Base-by-base conservation (phyloP, 2,888 invertebrate species). In the Drosophila phalerata region DNA sequence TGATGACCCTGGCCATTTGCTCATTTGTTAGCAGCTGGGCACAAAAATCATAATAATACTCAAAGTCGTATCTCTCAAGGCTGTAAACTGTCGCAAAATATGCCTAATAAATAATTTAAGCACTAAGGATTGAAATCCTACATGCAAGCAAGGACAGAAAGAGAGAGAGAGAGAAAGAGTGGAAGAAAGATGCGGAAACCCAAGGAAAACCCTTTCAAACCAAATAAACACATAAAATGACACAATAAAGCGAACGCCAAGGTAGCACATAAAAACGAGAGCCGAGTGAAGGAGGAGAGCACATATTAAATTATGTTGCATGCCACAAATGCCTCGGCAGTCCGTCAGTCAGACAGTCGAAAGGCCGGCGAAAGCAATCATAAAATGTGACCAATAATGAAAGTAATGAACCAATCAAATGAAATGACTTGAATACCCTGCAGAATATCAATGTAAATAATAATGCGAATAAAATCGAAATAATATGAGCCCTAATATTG, bases 371-470 rank as follows among this genome's bases (percentile, higher is more conserved):
- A 58, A 63, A 71, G 51, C 70, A 73, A 67, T 83, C 84, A 69
- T 83, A 85, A 85, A 88, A 88, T 88, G 79, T 77, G 79, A 79
- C 83, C 88, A 83, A 85, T 83, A 84, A 86, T 85, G 85, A 73
- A 83, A 80, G 69, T 85, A 81, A 81, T 76, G 70, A 76, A 69
- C 63, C 53, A 65, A 66, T 70, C 53, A 72, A 81, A 77, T 73
- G 73, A 70, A 61, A 74, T 45, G 49, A 60, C 72, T 42, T 48
- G 15, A 25, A 73, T 77, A 73, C 78, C 65, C 78, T 73, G 34
- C 10, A 53, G n/a, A 40, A 32, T 42, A n/a, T 3, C 2, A 8
- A 22, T 13, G 0, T 3, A 19, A 15, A 0, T 6, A 45, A 47
- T 9, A 45, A 47, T 9, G 0, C 15, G 0, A 22, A 22, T 13